Evolutionary conservation across 2,113 vertebrate genomes (phyloP).

Genomic region (Hipposideros armiger): DNA sequence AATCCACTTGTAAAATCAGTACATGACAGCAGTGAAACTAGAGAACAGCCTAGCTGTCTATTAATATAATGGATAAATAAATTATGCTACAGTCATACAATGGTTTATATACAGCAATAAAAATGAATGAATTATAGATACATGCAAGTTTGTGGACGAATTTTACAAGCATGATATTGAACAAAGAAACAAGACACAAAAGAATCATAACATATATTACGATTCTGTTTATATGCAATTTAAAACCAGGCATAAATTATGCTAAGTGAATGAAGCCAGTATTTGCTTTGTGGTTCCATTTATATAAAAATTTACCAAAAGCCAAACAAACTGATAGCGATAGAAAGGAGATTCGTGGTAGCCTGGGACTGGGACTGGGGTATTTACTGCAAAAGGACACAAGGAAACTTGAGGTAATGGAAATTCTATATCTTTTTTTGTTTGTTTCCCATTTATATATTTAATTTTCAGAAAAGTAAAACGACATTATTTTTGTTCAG

Average conservation of each 20-base stretch:
- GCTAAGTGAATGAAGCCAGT: not conserved
- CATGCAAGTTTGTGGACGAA: not conserved
- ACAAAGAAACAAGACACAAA: not conserved
- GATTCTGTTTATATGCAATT: not conserved
- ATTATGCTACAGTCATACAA: not conserved
- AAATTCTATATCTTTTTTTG: not conserved
- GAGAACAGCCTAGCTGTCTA: not conserved
- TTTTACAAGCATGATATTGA: conserved; percentile 42
- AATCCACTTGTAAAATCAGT: not conserved
- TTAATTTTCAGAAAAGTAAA: too few species aligned
- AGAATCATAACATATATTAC: not conserved
- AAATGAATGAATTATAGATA: conserved; percentile 34
- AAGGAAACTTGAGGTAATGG: not conserved
- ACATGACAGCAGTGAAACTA: not conserved
- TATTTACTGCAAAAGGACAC: not conserved
- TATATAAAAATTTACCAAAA: not conserved
- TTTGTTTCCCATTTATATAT: too few species aligned
- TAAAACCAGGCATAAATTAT: conserved; percentile 12
- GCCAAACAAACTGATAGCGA: not conserved
- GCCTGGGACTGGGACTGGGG: not conserved
- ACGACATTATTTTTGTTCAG: too few species aligned
- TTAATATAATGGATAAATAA: conserved; percentile 25
- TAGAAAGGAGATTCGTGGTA: not conserved
- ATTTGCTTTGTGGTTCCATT: not conserved
- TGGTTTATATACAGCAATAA: not conserved